Evolutionary conservation across 1,140 invertebrate species (phyloP), one percentile per base, ranked within the genome.

Genomic region (Lamellibrachia luymesi): DNA sequence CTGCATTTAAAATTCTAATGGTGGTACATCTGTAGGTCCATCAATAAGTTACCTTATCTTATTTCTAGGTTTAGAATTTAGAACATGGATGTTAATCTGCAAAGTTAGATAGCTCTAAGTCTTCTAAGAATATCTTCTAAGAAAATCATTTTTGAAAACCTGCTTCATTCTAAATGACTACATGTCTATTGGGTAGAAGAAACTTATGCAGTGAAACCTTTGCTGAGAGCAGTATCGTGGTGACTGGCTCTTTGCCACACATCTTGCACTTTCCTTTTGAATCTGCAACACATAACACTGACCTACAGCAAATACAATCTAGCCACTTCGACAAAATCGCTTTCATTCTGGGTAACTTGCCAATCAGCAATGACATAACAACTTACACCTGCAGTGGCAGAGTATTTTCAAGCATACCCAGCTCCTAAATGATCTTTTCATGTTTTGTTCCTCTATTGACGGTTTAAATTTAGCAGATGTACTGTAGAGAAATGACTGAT

Each of bases 161-260:
- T 49, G 27, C 27, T 89, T 80, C 17, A 64, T 49, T 17, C 13
- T 51, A 91, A 51, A 91, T 49, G 51, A n/a, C 49, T 91, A 51
- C 51, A 91, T 27, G 25, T 38, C 92, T 89, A 64, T 38, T n/a
- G 38, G 17, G 38, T 93, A 38, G n/a, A 90, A 89, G 27, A 22
- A 38, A 17, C 56, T 89, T 51, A 13, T 13, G 51, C 17, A 4
- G 22, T 51, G 50, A 90, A 22, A 93, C 92, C 92, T 90, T 93
- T 93, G 92, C 56, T 49, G 92, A 8, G 22, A 93, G 92, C 27
- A 50, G 27, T 80, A 93, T 93, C 49, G 64, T 89, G 38, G 92
- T 93, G 52, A 51, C 92, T 90, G 80, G 27, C 50, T 93, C 64
- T 22, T 80, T 80, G 64, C 92, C 92, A 90, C 92, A 93, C 52